Evolutionary conservation across 2,888 invertebrate species (phyloP), one percentile per base, ranked within the genome.

Genomic region (Thalpophila matura): DNA sequence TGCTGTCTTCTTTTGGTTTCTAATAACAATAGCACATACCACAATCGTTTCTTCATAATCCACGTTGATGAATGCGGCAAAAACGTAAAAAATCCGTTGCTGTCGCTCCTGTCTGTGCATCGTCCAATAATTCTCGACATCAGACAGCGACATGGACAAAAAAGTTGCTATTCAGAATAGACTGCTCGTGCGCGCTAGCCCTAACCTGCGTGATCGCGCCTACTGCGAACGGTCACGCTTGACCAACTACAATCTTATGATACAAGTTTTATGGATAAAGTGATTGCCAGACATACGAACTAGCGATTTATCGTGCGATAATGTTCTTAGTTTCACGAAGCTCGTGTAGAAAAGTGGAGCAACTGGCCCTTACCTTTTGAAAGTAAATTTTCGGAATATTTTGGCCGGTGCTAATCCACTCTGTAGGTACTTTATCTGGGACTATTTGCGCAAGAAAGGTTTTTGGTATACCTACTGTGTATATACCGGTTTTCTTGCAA

Each of bases 201-300:
- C n/a, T n/a, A 68, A 78, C 65, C 81, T 61, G 83, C 84, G 80
- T 84, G 86, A 82, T 86, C 79, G 74, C 54, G 45, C 29, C 9
- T 24, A 51, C 31, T 59, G 27, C 46, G 61, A 76, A 49, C 58
- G 74, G 78, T 75, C 82, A 83, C 75, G 78, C 73, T 71, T 69
- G 65, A 70, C 66, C 61, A 58, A 72, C 67, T 65, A 27, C 55
- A 61, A 61, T 75, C 77, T 64, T 74, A 60, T 51, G 51, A 47
- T 65, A 74, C 70, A 61, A 58, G 64, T 72, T 64, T 64, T 60
- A 74, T 57, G 66, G 57, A 60, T 65, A 49, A 46, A 60, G 71
- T 66, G 71, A 75, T 72, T 75, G 61, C 61, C 45, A 57, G 75
- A 74, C 68, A 61, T 62, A 77, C 49, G 57, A 60, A 60, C 61